These are phyloP conservation scores for Plagodis dolabraria DNA, from an alignment of 2,888 invertebrate species.

Conservation along the genomic window DNA sequence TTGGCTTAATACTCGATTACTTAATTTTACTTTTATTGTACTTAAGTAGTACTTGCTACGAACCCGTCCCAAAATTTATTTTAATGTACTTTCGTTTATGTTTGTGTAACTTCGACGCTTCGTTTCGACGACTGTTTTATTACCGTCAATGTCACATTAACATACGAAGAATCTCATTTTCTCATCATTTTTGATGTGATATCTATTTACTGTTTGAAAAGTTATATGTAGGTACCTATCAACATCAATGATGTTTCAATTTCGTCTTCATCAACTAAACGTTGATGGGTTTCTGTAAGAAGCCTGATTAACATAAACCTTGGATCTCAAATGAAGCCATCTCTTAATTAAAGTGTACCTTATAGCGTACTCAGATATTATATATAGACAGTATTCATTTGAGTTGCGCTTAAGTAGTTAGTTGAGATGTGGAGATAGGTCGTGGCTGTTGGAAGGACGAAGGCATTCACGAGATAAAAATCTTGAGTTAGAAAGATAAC, in stretches of 20 bases:
- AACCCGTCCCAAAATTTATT: conserved; percentile 7
- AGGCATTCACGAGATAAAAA: conserved; percentile 54
- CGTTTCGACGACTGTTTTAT: conserved; percentile 15
- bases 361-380: conserved; percentile 46
- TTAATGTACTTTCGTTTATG: conserved; percentile 2
- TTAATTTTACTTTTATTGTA: conserved; percentile 14
- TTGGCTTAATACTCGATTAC: conserved; percentile 17
- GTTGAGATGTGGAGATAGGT: conserved; percentile 58
- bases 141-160: conserved; percentile 22
- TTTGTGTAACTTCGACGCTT: conserved; percentile 4
- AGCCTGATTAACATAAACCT: conserved; percentile 49
- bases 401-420: conserved; percentile 55
- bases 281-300: conserved; percentile 38
- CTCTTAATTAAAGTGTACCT: conserved; percentile 57
- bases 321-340: conserved; percentile 41
- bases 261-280: conserved; percentile 41
- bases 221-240: conserved; percentile 28
- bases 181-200: conserved; percentile 27
- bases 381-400: conserved; percentile 64
- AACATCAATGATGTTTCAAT: conserved; percentile 34
- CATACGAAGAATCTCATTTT: conserved; percentile 37
- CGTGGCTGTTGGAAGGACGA: conserved; percentile 46
- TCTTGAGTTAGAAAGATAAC: conserved; percentile 58
- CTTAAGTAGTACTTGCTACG: neutral
- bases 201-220: conserved; percentile 33